Base-by-base conservation (phyloP, 2,797 vertebrate genomes). In the Gouania willdenowi region DNA sequence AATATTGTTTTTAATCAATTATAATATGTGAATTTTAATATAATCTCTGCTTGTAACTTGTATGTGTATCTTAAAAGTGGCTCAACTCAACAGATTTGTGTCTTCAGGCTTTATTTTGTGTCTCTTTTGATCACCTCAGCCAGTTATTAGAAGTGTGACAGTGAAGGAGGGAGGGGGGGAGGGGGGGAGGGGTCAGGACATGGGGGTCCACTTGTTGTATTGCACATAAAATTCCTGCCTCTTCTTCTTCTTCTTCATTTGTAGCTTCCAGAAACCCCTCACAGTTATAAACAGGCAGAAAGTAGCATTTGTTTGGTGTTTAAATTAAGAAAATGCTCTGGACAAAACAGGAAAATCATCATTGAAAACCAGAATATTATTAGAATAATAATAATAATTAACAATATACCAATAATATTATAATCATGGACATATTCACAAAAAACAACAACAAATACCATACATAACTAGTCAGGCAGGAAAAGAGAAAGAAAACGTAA, bases 261-360 rank as follows among this genome's bases (percentile, higher is more conserved):
- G 75, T 58, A 43, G 65, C 70, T 56, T 60, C 50, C 50, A 43
- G 12, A 8, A 17, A 28, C 27, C 57, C 38, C 45, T 79, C 77
- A 78, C 77, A 82, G 75, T 81, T 74, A 53, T 64, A 64, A 78
- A 84, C 75, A 82, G 70, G 72, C 77, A 84, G 78, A 73, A 43
- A 76, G 41, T 65, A 66, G 71, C 58, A 74, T 54, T 72, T 71
- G 17, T 19, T 37, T 57, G 59, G 50, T 67, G 26, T 54, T 75
- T 76, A 79, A 80, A 81, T 71, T 33, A 65, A 54, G 9, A 29
- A 3, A 10, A 14, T 31, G 0, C 19, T 20, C 20, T 20, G 6
- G 1, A 61, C 1, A 27, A 67, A 74, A 20, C 19, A 20, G 19
- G 6, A 65, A 77, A 77, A 44, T 69, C 56, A 50, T 74, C 44